Percentiles rank a stretch among this genome's conserved stretches.
Conservation (phyloP, 2,797 vertebrate species). For the Leptoclinus maculatus region DNA sequence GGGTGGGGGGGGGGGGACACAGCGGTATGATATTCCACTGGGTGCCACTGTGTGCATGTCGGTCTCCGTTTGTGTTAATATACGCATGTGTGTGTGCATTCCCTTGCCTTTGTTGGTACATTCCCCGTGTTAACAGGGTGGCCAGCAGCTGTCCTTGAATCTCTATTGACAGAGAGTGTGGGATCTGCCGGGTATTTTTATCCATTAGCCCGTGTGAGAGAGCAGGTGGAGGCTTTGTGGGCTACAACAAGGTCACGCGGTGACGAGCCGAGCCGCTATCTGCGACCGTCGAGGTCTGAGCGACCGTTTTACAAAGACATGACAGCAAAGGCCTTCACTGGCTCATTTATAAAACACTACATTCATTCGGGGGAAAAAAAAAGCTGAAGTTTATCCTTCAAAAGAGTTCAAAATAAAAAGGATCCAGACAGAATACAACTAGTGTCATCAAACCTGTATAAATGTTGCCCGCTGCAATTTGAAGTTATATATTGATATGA, state of each 20-base stretch:
- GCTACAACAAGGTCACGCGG: conserved; percentile 79
- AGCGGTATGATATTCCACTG: conserved; percentile 38
- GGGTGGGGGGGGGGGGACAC: conserved; percentile 31
- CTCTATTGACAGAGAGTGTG: conserved; percentile 80
- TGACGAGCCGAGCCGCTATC: conserved; percentile 44
- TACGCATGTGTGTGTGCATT: conserved; percentile 18
- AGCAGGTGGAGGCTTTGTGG: conserved; percentile 84
- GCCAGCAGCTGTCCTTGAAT: conserved; percentile 81
- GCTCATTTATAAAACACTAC: background rate
- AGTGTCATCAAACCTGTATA: background rate
- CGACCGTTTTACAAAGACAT: conserved; percentile 28
- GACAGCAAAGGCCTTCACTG: conserved; percentile 10
- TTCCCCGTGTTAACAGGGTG: conserved; percentile 69
- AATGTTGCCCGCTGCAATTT: background rate
- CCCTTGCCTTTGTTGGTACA: conserved; percentile 72
- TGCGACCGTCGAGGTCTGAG: conserved; percentile 35
- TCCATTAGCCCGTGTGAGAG: conserved; percentile 76
- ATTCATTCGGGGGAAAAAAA: background rate
- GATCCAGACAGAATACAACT: background rate
- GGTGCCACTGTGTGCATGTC: conserved; percentile 34
- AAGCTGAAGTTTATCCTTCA: background rate
- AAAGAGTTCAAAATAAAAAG: background rate
- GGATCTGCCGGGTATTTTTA: conserved; percentile 84
- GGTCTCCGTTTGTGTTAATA: conserved; percentile 41
- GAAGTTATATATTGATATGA: background rate